Evolutionary conservation across 37 sponge, comb jelly and placozoan genomes (phyloP).

Genomic region (Axinella damicornis): DNA sequence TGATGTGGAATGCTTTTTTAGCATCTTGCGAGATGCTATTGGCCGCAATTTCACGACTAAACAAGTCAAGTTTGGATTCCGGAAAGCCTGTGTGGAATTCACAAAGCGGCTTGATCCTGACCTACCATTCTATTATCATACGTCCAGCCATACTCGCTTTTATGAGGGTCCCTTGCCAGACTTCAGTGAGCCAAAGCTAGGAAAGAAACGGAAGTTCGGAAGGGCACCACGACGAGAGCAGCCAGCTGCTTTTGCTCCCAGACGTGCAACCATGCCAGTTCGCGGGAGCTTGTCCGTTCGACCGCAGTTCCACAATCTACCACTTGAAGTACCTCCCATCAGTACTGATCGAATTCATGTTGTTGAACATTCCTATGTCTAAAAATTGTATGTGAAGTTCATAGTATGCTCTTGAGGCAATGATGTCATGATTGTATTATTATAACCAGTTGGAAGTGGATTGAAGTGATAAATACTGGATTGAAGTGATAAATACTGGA

Average conservation of each 20-base stretch:
- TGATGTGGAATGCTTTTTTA: slow-evolving; percentile 47
- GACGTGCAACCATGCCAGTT: slow-evolving; percentile 1
- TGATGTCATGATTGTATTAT: too few species aligned
- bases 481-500: too few species aligned
- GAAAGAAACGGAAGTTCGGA: too few species aligned
- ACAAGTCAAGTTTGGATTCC: background rate
- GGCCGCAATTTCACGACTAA: slow-evolving; percentile 22
- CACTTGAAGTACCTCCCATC: background rate
- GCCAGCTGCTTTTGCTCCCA: slow-evolving; percentile 15
- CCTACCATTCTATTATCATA: slow-evolving; percentile 29
- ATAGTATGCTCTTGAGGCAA: too few species aligned
- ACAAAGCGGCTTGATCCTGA: slow-evolving; percentile 21
- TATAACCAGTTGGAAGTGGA: too few species aligned
- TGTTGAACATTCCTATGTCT: background rate
- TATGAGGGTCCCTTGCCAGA: slow-evolving; percentile 21
- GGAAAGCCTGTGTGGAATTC: slow-evolving; percentile 26
- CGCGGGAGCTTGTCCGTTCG: too few species aligned
- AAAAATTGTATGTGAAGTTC: background rate
- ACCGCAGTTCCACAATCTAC: slow-evolving; percentile 1
- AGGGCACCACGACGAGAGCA: background rate
- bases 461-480: too few species aligned
- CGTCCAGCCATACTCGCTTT: slow-evolving; percentile 18
- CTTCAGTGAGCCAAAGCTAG: background rate
- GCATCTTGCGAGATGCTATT: slow-evolving; percentile 13
- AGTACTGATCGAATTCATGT: background rate